phyloP scores from a whole-genome alignment of 2,888 invertebrate species.

The Onthophagus sagittarius region DNA sequence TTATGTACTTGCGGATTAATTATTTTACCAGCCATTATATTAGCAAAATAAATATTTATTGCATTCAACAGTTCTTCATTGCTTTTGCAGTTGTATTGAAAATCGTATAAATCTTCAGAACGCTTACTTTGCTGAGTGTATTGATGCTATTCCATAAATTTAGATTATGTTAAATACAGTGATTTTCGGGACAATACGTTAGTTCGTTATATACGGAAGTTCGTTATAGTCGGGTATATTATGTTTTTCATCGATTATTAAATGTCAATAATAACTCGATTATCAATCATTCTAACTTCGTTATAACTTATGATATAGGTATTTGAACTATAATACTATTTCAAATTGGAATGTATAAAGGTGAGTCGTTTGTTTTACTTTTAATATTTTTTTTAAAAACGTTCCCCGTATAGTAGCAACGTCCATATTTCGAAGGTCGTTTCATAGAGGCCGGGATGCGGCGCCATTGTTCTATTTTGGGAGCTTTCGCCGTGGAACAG shows the following conservation, averaged over 20 bases:
- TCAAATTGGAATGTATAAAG: neutral
- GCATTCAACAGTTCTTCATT: too few species aligned
- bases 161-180: too few species aligned
- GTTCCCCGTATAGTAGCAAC: neutral
- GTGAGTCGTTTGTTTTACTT: neutral
- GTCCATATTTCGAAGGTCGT: slow-evolving; percentile 1
- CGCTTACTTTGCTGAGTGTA: too few species aligned
- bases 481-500: slow-evolving; percentile 19
- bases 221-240: too few species aligned
- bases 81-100: too few species aligned
- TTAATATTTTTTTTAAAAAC: neutral
- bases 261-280: neutral
- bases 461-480: slow-evolving; percentile 13
- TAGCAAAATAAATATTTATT: too few species aligned
- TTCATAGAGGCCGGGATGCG: neutral
- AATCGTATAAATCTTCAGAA: too few species aligned
- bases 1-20: too few species aligned
- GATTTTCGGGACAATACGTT: too few species aligned
- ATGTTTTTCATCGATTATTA: neutral
- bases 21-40: too few species aligned
- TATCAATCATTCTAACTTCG: neutral
- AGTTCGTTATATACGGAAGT: too few species aligned
- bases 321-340: neutral
- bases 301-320: neutral
- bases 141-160: too few species aligned